phyloP scores from a whole-genome alignment of 2,888 invertebrate species.

The Nomada ferruginata region DNA sequence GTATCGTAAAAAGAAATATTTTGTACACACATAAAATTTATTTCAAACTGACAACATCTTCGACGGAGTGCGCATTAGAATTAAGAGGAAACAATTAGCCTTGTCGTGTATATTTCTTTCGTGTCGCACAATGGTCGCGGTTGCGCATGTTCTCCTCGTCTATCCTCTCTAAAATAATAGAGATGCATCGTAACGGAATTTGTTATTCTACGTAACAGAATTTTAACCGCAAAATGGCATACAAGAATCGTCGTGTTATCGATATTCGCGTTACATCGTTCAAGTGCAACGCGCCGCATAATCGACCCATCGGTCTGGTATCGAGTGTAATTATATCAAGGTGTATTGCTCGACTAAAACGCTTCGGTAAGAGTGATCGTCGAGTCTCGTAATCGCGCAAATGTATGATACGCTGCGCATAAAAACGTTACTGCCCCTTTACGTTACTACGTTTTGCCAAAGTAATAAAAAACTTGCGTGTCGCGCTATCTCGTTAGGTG shows the following conservation, averaged over 20 bases:
- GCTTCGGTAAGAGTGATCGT: not conserved
- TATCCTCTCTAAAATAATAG: constrained; percentile 23
- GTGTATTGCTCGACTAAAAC: not conserved
- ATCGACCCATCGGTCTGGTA: not conserved
- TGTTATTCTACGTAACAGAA: constrained; percentile 14
- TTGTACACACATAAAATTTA: not conserved
- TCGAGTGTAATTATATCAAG: constrained; percentile 9
- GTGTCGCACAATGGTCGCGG: constrained; percentile 7
- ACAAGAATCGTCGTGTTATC: constrained; percentile 24
- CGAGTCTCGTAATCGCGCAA: not conserved
- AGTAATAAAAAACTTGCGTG: not conserved
- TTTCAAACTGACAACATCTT: not conserved
- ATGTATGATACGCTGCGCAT: not conserved
- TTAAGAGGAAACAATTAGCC: constrained; percentile 10
- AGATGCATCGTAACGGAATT: constrained; percentile 19
- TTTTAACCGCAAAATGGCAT: constrained; percentile 21
- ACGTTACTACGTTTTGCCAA: not conserved
- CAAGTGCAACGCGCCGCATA: not conserved
- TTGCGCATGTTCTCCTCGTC: constrained; percentile 17
- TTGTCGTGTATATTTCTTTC: constrained; percentile 3
- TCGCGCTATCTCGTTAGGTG: not conserved
- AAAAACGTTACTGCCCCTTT: not conserved
- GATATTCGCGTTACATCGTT: constrained; percentile 12
- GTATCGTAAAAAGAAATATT: not conserved
- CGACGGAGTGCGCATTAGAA: not conserved